Evolutionary conservation across 53 echinoderm and acorn worm species (phyloP).

Genomic region (Temnopleurus reevesii): DNA sequence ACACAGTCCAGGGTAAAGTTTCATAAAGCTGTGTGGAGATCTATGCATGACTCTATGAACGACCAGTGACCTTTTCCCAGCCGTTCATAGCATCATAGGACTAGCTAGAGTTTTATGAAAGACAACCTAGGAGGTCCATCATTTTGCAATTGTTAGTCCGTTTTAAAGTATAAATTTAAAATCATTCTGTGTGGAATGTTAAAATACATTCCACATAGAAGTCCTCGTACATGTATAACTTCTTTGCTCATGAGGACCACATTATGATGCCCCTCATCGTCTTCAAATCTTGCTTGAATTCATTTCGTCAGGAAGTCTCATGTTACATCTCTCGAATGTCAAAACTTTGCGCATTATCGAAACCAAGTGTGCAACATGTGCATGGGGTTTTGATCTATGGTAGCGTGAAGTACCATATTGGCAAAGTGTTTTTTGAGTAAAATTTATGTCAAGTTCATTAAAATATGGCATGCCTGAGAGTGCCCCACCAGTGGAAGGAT

Average conservation of each 20-base stretch:
- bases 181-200: too few species aligned
- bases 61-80: too few species aligned
- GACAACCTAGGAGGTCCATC: too few species aligned
- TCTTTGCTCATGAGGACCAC: neutral
- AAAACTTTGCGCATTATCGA: slow-evolving; percentile 4
- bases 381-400: slow-evolving; percentile 4
- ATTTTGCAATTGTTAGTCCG: too few species aligned
- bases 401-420: neutral
- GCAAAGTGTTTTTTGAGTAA: slow-evolving; percentile 6
- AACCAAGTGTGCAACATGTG: neutral
- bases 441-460: neutral
- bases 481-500: neutral
- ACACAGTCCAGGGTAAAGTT: too few species aligned
- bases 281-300: neutral
- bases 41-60: too few species aligned
- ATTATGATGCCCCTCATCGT: neutral
- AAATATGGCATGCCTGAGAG: neutral
- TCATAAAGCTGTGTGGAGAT: too few species aligned
- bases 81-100: too few species aligned
- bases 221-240: neutral
- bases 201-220: neutral
- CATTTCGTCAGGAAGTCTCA: slow-evolving; percentile 8
- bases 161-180: too few species aligned
- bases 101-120: too few species aligned
- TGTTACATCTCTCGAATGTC: slow-evolving; percentile 12